phyloP scores from a whole-genome alignment of 2,888 invertebrate genomes.

The Apeira syringaria region DNA sequence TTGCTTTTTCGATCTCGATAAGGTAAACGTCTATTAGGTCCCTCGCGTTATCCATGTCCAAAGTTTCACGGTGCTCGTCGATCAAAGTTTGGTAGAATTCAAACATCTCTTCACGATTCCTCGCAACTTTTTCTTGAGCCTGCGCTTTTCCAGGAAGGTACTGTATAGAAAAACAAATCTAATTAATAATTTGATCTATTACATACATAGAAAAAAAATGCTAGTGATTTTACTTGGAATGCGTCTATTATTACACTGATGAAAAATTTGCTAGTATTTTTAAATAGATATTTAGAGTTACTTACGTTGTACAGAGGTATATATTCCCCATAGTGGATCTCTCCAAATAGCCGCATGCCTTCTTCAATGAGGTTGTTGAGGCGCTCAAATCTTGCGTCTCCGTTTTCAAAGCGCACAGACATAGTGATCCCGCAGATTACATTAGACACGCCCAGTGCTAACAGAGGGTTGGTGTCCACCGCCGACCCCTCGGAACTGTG shows the following conservation, averaged over 20 bases:
- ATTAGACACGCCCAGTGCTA: slow-evolving; percentile 93
- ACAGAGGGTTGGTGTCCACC: slow-evolving; percentile 88
- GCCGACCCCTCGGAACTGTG: slow-evolving; percentile 86
- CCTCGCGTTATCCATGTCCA: slow-evolving; percentile 89
- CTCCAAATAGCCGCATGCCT: slow-evolving; percentile 94
- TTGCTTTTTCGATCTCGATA: slow-evolving; percentile 92
- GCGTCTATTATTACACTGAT: no score
- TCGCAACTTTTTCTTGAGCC: slow-evolving; percentile 84
- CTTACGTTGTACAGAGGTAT: slow-evolving; percentile 89
- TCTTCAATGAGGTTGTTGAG: slow-evolving; percentile 95
- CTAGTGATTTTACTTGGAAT: no score
- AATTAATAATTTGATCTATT: no score
- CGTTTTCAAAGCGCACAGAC: slow-evolving; percentile 92
- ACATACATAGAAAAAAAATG: no score
- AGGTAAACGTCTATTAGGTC: slow-evolving; percentile 95
- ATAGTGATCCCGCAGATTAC: slow-evolving; percentile 96
- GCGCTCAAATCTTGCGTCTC: slow-evolving; percentile 89
- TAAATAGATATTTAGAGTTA: no score
- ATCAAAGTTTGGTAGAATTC: slow-evolving; percentile 92
- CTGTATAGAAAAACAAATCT: slow-evolving; percentile 48
- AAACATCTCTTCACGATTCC: slow-evolving; percentile 93
- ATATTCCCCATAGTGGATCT: slow-evolving; percentile 92
- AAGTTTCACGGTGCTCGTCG: slow-evolving; percentile 90
- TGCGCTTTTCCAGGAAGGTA: slow-evolving; percentile 85
- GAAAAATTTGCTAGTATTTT: no score